Percentiles rank a stretch among this genome's conserved stretches.
These are phyloP conservation scores for Sphenodon punctatus DNA, from an alignment of 2,797 vertebrate species.

Conservation along the genomic window DNA sequence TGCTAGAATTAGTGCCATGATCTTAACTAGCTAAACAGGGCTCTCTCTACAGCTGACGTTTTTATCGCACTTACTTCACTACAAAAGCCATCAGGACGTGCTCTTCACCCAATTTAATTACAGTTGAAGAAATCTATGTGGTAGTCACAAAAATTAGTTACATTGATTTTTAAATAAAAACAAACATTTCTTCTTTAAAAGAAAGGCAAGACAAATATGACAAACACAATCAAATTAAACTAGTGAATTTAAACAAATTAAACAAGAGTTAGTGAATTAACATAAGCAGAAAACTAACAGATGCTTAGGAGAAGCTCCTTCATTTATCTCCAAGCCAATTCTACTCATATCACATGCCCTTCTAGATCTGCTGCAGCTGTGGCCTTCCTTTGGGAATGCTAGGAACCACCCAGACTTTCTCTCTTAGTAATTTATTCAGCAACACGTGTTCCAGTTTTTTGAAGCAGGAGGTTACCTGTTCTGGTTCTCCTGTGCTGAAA, in stretches of 20 bases:
- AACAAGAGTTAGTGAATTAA: slow-evolving; percentile 6
- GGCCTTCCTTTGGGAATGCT: background rate
- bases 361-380: background rate
- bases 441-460: accelerated
- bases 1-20: background rate
- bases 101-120: too few species aligned
- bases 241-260: too few species aligned
- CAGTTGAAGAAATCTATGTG: too few species aligned
- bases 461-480: background rate
- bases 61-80: background rate
- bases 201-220: slow-evolving; percentile 1
- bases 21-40: background rate
- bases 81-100: too few species aligned
- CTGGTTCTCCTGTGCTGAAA: background rate
- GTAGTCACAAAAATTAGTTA: too few species aligned
- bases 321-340: background rate
- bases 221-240: too few species aligned
- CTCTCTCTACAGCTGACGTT: background rate
- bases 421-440: background rate
- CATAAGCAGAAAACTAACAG: background rate
- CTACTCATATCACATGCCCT: background rate
- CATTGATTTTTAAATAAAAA: too few species aligned
- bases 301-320: background rate
- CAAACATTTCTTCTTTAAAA: slow-evolving; percentile 45
- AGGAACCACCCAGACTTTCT: background rate